phyloP scores from a whole-genome alignment of 1,140 invertebrate genomes.

The Nomia melanderi region DNA sequence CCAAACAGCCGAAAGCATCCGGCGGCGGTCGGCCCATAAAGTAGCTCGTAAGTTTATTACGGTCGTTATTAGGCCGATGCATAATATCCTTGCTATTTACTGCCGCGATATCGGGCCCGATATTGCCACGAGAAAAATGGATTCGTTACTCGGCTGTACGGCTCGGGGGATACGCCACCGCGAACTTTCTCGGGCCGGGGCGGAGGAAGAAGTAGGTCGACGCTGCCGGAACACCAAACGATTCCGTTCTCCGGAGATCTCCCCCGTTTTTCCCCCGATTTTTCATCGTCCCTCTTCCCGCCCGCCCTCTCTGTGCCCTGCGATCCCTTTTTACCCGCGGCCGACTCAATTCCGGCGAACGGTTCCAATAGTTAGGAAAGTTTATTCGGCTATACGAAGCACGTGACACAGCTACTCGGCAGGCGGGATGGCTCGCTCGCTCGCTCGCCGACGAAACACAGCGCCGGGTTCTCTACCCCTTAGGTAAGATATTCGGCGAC shows the following conservation, averaged over 20 bases:
- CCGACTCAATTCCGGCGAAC: background rate
- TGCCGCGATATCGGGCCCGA: constrained; percentile 54
- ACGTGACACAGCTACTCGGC: constrained; percentile 36
- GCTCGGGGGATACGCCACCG: background rate
- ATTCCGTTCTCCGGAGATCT: background rate
- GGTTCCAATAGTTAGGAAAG: constrained; percentile 34
- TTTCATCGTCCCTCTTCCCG: background rate
- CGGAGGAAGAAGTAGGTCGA: constrained; percentile 23
- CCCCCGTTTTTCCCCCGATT: background rate
- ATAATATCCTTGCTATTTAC: constrained; percentile 59
- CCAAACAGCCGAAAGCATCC: constrained; percentile 51
- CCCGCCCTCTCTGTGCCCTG: background rate
- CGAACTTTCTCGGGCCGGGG: constrained; percentile 19
- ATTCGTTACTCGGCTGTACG: constrained; percentile 5
- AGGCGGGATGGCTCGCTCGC: background rate
- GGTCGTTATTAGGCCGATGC: constrained; percentile 62
- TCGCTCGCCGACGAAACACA: background rate
- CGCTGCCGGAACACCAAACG: background rate
- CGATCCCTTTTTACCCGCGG: background rate
- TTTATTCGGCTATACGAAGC: constrained; percentile 47
- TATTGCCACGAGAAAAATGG: constrained; percentile 53
- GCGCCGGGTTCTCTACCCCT: constrained; percentile 10
- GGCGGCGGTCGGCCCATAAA: constrained; percentile 51
- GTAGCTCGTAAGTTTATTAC: constrained; percentile 65
- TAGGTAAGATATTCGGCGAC: constrained; percentile 67